Evolutionary conservation across 2,113 vertebrate species (phyloP).

Genomic region (Dromaius novaehollandiae): DNA sequence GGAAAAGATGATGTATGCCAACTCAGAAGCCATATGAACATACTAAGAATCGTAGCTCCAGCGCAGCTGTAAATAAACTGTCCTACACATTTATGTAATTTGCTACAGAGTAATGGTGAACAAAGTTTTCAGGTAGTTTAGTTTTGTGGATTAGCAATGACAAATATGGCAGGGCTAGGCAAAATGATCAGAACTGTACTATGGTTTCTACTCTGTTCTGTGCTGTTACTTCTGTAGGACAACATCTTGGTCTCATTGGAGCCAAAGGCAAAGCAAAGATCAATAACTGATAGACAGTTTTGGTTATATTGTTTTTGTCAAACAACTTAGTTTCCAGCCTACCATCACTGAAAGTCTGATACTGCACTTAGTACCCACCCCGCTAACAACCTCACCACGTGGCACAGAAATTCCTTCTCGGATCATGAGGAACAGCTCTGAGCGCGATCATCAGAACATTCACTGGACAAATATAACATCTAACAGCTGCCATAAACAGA

Average conservation of each 20-base stretch:
- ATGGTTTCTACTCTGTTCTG: background rate
- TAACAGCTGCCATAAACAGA: background rate
- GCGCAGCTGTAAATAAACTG: background rate
- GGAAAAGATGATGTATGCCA: background rate
- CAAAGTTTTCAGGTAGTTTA: background rate
- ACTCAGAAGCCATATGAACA: background rate
- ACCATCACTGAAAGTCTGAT: background rate
- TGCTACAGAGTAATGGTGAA: background rate
- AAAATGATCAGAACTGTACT: background rate
- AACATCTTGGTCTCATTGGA: background rate
- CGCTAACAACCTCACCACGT: background rate
- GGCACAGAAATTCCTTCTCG: background rate
- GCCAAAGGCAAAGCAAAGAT: background rate
- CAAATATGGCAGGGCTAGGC: background rate
- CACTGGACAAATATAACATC: background rate
- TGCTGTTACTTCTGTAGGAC: background rate
- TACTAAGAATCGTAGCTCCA: background rate
- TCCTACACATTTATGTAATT: background rate
- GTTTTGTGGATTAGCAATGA: background rate
- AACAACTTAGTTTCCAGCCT: background rate
- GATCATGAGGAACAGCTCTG: background rate
- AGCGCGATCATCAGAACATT: background rate
- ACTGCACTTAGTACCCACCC: background rate
- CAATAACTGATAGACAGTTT: background rate
- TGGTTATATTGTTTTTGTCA: background rate